Conservation (phyloP, 2,113 vertebrate genomes). For the Salvelinus alpinus region DNA sequence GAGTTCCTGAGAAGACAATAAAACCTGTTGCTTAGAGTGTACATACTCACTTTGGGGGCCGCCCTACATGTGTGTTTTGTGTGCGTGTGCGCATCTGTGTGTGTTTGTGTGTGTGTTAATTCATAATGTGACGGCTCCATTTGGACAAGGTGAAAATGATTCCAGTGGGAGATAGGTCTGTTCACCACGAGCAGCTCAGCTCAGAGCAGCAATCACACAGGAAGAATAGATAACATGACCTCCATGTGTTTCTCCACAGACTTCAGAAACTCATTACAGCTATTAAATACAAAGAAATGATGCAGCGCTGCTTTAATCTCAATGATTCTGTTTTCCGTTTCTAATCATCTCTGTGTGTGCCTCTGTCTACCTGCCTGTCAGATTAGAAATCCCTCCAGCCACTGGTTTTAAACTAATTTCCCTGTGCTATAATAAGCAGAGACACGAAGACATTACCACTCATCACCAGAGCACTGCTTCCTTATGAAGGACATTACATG, state of each 20-base stretch:
- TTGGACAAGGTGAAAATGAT: slow-evolving; percentile 31
- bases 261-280: slow-evolving; percentile 17
- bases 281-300: slow-evolving; percentile 7
- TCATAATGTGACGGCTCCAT: background rate
- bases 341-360: background rate
- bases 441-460: too few relatives aligned
- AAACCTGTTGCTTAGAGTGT: too few relatives aligned
- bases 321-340: background rate
- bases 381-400: too few relatives aligned
- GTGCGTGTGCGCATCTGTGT: background rate
- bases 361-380: too few relatives aligned
- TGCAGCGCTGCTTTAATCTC: background rate
- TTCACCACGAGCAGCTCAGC: slow-evolving; percentile 5
- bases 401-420: too few relatives aligned
- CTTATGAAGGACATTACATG: too few relatives aligned
- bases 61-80: too few relatives aligned
- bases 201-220: slow-evolving; percentile 7
- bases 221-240: slow-evolving; percentile 25
- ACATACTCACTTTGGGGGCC: too few relatives aligned
- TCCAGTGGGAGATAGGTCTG: slow-evolving; percentile 29
- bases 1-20: too few relatives aligned
- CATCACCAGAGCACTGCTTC: too few relatives aligned
- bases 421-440: too few relatives aligned
- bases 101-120: background rate
- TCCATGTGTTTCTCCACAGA: slow-evolving; percentile 16